Conservation (phyloP, 2,113 vertebrate genomes). For the Manacus vitellinus region DNA sequence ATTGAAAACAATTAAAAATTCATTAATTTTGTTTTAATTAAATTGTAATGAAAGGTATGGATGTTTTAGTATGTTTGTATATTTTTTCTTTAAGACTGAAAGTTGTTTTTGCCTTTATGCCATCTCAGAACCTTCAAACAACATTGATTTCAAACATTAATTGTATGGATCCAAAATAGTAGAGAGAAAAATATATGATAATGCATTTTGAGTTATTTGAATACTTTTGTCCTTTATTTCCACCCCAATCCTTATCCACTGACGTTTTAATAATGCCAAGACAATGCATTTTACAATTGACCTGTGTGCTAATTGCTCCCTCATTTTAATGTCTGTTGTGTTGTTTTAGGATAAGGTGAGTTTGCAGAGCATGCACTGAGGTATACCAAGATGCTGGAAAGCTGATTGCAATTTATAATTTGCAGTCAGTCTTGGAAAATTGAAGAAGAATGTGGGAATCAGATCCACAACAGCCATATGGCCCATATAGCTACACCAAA, state of each 20-base stretch:
- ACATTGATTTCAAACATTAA: neutral
- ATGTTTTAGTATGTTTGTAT: neutral
- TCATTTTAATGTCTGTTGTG: neutral
- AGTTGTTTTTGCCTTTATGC: neutral
- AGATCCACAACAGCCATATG: neutral
- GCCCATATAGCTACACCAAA: neutral
- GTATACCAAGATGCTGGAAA: neutral
- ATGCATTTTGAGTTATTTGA: neutral
- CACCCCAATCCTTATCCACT: neutral
- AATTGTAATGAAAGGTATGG: neutral
- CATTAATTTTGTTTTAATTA: neutral
- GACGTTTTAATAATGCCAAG: neutral
- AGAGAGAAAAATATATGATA: neutral
- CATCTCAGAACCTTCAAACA: neutral
- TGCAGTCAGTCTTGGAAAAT: neutral
- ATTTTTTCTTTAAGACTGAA: neutral
- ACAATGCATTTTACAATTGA: neutral
- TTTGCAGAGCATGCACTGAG: neutral
- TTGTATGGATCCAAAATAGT: neutral
- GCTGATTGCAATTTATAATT: neutral
- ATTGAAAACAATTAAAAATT: neutral
- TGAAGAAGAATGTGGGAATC: neutral
- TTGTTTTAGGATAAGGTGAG: neutral
- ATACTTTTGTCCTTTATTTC: neutral
- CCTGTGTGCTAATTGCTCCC: neutral